A percentile compares a stretch with the other conserved stretches of the same genome.
phyloP scores from a whole-genome alignment of 30 jellyfish, hydroid and myxozoan genomes.

The Morbakka virulenta region DNA sequence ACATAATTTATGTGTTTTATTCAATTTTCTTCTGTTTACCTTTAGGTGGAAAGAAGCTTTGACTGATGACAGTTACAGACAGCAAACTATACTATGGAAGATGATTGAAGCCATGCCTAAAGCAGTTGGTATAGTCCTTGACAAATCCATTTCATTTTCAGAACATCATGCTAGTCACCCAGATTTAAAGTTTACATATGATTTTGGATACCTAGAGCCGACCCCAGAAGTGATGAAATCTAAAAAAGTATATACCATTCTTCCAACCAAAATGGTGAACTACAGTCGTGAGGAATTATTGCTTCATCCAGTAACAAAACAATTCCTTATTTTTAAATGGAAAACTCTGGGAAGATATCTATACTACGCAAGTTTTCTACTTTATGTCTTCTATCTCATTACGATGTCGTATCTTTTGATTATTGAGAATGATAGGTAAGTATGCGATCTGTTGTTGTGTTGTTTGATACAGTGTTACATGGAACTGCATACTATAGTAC shows the following conservation, averaged over 20 bases:
- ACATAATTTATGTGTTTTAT: no score
- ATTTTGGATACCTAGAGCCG: conserved; percentile 39
- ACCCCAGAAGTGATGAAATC: conserved; percentile 1
- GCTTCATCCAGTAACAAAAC: conserved; percentile 40
- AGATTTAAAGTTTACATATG: conserved; percentile 24
- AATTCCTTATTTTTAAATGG: conserved; percentile 43
- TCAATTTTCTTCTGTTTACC: no score
- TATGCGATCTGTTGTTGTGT: no score
- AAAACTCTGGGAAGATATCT: conserved; percentile 33
- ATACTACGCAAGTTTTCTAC: conserved; percentile 45
- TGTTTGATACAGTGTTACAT: no score
- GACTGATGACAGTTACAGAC: neutral
- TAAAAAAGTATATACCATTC: conserved; percentile 2
- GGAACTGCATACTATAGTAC: no score
- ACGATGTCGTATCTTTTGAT: conserved; percentile 18
- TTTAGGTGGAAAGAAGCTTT: conserved; percentile 61
- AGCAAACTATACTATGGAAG: conserved; percentile 18
- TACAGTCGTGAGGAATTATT: conserved; percentile 20
- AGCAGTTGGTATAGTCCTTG: conserved; percentile 31
- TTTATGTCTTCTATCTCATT: conserved; percentile 10
- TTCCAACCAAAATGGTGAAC: conserved; percentile 45
- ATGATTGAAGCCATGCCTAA: conserved; percentile 39
- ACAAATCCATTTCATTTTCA: conserved; percentile 39
- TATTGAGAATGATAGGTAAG: conserved; percentile 23
- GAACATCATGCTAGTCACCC: conserved; percentile 50